Percentiles rank a stretch among this genome's conserved stretches.
phyloP scores from a whole-genome alignment of 2,797 vertebrate species.

The Onychomys leucogaster region DNA sequence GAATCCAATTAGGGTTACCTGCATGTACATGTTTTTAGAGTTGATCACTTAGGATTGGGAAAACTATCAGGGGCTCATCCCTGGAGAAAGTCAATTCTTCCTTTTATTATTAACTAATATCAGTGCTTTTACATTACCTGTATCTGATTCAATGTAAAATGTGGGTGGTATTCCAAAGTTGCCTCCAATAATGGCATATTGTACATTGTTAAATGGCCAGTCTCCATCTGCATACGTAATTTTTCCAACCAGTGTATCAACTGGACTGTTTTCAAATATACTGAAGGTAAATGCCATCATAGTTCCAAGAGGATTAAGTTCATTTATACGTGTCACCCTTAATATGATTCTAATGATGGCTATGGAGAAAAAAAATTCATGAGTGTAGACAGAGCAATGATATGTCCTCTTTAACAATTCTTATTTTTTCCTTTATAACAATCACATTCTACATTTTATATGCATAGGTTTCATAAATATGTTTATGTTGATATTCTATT shows the following conservation, averaged over 20 bases:
- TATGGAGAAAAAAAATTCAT: constrained; percentile 64
- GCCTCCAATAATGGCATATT: constrained; percentile 28
- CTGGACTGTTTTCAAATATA: constrained; percentile 73
- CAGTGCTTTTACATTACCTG: constrained; percentile 38
- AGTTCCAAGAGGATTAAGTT: constrained; percentile 42
- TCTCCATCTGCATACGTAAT: constrained; percentile 71
- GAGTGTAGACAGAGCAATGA: neutral
- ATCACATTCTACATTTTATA: neutral
- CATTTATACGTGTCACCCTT: constrained; percentile 70
- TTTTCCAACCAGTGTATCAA: constrained; percentile 65
- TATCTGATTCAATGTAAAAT: constrained; percentile 76
- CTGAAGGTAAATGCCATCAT: constrained; percentile 41
- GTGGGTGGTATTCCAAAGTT: constrained; percentile 64
- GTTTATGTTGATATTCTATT: neutral
- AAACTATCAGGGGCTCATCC: neutral
- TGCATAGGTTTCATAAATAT: neutral
- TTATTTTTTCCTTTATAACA: neutral
- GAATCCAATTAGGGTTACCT: neutral
- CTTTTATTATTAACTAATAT: neutral
- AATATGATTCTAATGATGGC: constrained; percentile 65
- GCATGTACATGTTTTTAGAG: neutral
- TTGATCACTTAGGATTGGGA: neutral
- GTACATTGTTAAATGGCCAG: constrained; percentile 77
- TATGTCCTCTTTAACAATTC: neutral
- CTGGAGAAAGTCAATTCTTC: neutral